Evolutionary conservation across 2,797 vertebrate species (phyloP).

Genomic region (Babyrousa celebensis): DNA sequence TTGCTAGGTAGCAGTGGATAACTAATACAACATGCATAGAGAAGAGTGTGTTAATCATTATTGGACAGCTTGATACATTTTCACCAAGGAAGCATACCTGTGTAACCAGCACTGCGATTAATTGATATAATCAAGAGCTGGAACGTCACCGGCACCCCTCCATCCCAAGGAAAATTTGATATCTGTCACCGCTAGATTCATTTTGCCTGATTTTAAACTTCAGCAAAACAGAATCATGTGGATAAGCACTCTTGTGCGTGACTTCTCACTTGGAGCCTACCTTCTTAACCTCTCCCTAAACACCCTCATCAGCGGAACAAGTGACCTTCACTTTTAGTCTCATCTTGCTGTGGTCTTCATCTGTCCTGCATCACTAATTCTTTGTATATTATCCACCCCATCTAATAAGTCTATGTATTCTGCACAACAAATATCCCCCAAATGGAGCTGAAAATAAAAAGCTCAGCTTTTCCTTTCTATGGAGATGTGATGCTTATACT

Average conservation of each 20-base stretch:
- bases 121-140: not conserved
- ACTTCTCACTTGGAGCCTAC: not conserved
- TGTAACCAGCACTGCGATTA: not conserved
- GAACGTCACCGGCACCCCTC: not conserved
- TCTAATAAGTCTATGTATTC: not conserved
- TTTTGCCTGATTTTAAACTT: slow-evolving; percentile 16
- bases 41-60: not conserved
- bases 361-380: not conserved
- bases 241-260: not conserved
- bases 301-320: not conserved
- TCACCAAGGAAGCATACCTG: not conserved
- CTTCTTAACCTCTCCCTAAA: not conserved
- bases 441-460: not conserved
- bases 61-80: not conserved
- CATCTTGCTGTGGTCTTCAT: not conserved
- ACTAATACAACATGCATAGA: not conserved
- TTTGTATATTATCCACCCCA: not conserved
- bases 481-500: not conserved
- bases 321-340: not conserved
- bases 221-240: not conserved
- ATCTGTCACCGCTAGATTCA: not conserved
- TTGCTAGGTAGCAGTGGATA: not conserved
- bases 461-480: not conserved
- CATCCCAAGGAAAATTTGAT: not conserved
- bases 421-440: not conserved